Base-by-base conservation (phyloP, 2,888 invertebrate genomes). In the Pachydiplax longipennis region DNA sequence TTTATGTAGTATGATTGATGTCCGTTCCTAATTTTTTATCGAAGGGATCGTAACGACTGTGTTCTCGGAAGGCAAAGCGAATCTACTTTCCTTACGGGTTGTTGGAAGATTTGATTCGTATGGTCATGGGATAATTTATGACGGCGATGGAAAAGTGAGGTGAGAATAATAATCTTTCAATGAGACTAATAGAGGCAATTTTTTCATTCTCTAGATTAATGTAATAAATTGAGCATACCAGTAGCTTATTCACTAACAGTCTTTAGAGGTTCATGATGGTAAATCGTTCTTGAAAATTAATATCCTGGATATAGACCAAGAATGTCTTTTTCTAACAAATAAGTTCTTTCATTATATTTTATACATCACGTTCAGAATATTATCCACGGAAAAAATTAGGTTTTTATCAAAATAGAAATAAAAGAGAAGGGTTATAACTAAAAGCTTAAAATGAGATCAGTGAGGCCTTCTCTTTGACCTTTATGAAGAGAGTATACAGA, bases 101-200 rank as follows among this genome's bases (percentile, higher is more conserved):
- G 15, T 61, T 4, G 87, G 61, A 65, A 65, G n/a, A 61, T 87
- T 83, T 83, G 83, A 83, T 37, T 53, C 61, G 4, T 87, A 87
- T 61, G 87, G 87, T 37, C 87, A 61, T 61, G 87, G 87, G 2
- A 87, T 87, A 18, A 87, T 87, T 61, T 87, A 65, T 87, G 61
- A n/a, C 35, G 37, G 65, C 37, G n/a, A 65, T 35, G 87, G 87
- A 35, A 87, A 87, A 31, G 87, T 87, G 31, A 87, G 87, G 87
- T 61, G 61, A 65, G 65, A 61, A 48, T 4, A 81, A 44, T 81
- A 37, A 40, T 37, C 31, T 81, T 81, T 81, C 73, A 73, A 31
- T 73, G 15, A 31, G 10, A 2, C 25, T 73, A 73, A 31, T 25
- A 13, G 31, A 73, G 22, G 31, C 15, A 73, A 13, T 31, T 73